A percentile compares a stretch with the other conserved stretches of the same genome.
Evolutionary conservation across 2,888 invertebrate genomes (phyloP).

Genomic region (Nasonovia ribisnigri): DNA sequence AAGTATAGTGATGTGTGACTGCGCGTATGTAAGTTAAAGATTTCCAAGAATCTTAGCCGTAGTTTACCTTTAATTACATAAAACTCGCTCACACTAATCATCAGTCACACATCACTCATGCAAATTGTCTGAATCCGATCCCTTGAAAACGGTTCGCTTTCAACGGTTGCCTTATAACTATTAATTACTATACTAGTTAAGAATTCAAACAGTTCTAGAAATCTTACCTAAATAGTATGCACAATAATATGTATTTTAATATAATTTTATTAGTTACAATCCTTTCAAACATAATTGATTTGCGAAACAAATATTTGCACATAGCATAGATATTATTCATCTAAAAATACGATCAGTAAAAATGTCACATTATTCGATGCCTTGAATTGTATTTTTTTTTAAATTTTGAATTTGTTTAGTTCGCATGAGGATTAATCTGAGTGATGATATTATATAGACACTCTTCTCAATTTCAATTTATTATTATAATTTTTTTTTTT

Average conservation of each 20-base stretch:
- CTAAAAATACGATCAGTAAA: neutral
- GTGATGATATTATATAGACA: fast-evolving
- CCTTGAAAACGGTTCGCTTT: too few relatives aligned
- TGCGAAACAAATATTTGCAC: neutral
- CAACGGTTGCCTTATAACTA: too few relatives aligned
- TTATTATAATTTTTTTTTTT: neutral
- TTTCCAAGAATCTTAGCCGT: too few relatives aligned
- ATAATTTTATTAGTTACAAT: neutral
- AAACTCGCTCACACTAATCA: too few relatives aligned
- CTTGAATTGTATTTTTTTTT: neutral
- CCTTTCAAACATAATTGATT: neutral
- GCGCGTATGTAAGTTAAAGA: too few relatives aligned
- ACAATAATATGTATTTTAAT: too few relatives aligned
- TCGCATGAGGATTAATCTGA: neutral
- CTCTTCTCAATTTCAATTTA: neutral
- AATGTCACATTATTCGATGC: neutral
- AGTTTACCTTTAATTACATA: too few relatives aligned
- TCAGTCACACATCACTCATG: too few relatives aligned
- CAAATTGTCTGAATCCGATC: too few relatives aligned
- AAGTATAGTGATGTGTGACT: too few relatives aligned
- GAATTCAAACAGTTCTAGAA: neutral
- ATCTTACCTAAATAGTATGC: neutral
- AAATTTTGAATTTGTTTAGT: neutral
- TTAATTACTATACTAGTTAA: too few relatives aligned
- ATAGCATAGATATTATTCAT: neutral